phyloP scores from a whole-genome alignment of 2,888 invertebrate species.

The Stratiomys singularior region DNA sequence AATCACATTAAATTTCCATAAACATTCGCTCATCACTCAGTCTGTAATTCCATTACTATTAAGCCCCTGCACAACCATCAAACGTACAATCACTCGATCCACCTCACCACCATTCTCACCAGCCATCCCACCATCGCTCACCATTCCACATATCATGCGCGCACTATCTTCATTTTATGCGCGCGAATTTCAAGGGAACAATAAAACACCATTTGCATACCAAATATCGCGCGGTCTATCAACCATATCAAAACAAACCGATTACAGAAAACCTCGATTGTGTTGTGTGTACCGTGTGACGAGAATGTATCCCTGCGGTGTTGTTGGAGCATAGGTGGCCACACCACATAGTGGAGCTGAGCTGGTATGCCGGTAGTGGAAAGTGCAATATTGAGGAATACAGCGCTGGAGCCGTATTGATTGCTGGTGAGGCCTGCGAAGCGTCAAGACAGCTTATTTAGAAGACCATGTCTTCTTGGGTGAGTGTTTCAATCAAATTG shows the following conservation, averaged over 20 bases:
- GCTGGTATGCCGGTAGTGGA: not conserved
- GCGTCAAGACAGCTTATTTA: slow-evolving; percentile 15
- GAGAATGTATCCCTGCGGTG: not conserved
- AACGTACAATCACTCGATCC: not conserved
- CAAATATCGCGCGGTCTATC: slow-evolving; percentile 30
- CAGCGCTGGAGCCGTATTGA: no score
- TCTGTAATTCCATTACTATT: slow-evolving; percentile 10
- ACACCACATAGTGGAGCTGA: not conserved
- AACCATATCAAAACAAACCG: slow-evolving; percentile 14
- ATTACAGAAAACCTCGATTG: slow-evolving; percentile 9
- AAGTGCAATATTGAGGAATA: not conserved
- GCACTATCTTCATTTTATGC: slow-evolving; percentile 7
- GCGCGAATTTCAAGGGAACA: slow-evolving; percentile 40
- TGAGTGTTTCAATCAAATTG: slow-evolving; percentile 31
- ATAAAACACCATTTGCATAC: slow-evolving; percentile 42
- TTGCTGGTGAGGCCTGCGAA: no score
- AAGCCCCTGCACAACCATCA: not conserved
- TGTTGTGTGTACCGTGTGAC: not conserved
- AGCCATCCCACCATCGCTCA: not conserved
- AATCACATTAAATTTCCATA: slow-evolving; percentile 27
- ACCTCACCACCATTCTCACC: not conserved
- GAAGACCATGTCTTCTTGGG: slow-evolving; percentile 15
- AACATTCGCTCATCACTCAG: slow-evolving; percentile 28
- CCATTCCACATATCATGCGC: not conserved
- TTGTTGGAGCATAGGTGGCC: not conserved